Evolutionary conservation across 2,113 vertebrate species (phyloP).

Genomic region (Clinocottus analis): DNA sequence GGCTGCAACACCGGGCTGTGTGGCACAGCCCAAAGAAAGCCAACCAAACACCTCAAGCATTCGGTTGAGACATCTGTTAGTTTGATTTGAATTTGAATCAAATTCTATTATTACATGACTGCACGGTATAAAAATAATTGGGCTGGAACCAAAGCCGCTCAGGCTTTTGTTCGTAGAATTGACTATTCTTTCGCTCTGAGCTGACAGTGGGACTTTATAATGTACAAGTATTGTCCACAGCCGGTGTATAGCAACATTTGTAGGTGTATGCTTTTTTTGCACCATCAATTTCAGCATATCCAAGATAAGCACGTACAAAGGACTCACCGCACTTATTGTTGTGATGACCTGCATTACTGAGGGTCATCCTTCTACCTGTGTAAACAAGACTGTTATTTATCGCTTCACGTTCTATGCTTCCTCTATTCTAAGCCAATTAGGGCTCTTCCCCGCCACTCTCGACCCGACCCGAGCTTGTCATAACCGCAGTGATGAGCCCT

Average conservation of each 20-base stretch:
- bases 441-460: slow-evolving; percentile 35
- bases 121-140: background rate
- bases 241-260: background rate
- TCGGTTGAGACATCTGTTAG: background rate
- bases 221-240: background rate
- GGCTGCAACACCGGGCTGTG: slow-evolving; percentile 1
- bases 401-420: slow-evolving; percentile 50
- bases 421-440: slow-evolving; percentile 65
- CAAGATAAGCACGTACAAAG: slow-evolving; percentile 27
- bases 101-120: background rate
- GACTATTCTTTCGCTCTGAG: background rate
- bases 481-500: slow-evolving; percentile 41
- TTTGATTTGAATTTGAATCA: background rate
- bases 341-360: slow-evolving; percentile 53
- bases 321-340: slow-evolving; percentile 19
- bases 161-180: background rate
- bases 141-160: background rate
- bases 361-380: slow-evolving; percentile 63
- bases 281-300: slow-evolving; percentile 25
- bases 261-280: background rate
- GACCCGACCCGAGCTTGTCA: slow-evolving; percentile 45
- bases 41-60: background rate
- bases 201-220: background rate
- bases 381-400: slow-evolving; percentile 74
- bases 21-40: background rate